Evolutionary conservation across 2,797 vertebrate genomes (phyloP).

Genomic region (Buphagus erythrorhynchus): DNA sequence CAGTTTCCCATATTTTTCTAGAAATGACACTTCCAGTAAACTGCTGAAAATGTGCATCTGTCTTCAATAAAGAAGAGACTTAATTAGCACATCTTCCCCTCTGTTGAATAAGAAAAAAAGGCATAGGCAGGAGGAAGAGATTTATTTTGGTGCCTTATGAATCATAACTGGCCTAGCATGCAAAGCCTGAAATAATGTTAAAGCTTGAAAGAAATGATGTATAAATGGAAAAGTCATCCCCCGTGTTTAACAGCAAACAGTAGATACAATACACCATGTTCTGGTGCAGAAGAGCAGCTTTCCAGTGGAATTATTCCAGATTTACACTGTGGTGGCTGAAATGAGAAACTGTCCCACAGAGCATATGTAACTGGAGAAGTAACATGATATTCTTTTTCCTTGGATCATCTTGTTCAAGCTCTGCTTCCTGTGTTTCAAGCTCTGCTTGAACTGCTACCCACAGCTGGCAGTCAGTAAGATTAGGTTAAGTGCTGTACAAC

Average conservation of each 20-base stretch:
- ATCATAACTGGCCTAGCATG: conserved; percentile 30
- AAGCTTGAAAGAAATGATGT: conserved; percentile 38
- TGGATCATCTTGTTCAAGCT: conserved; percentile 15
- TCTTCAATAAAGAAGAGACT: conserved; percentile 22
- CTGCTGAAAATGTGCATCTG: conserved; percentile 30
- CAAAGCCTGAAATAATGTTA: conserved; percentile 40
- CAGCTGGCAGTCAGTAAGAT: background rate
- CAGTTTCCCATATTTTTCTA: conserved; percentile 11
- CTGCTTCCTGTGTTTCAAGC: background rate
- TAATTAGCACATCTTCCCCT: conserved; percentile 46
- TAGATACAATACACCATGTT: conserved; percentile 58
- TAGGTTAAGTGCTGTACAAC: background rate
- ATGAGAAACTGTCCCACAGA: conserved; percentile 28
- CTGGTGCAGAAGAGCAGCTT: conserved; percentile 24
- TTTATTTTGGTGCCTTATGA: conserved; percentile 47
- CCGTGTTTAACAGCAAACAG: conserved; percentile 50
- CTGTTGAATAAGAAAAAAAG: background rate
- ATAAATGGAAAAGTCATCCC: conserved; percentile 51
- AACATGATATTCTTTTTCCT: conserved; percentile 13
- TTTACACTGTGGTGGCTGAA: conserved; percentile 27
- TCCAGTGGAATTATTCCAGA: conserved; percentile 43
- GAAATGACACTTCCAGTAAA: conserved; percentile 35
- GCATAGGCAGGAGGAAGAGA: conserved; percentile 16
- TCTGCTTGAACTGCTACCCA: background rate
- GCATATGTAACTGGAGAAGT: background rate